Conservation (phyloP, 2,888 invertebrate species). For the Polymixis lichenea region DNA sequence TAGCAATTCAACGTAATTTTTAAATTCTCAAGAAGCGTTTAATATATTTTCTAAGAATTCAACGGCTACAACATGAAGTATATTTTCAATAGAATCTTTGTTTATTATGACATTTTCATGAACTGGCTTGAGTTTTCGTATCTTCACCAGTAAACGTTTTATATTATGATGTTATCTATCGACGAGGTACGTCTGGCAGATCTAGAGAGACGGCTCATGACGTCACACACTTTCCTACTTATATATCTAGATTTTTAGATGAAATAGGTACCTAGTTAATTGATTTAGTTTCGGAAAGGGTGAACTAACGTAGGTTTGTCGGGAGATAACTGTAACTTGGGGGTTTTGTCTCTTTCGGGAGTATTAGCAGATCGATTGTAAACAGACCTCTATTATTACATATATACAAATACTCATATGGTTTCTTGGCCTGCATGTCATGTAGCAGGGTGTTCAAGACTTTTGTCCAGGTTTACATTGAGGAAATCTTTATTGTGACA, state of each 20-base stretch:
- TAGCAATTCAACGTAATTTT: neutral
- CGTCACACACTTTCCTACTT: conserved; percentile 18
- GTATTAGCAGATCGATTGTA: conserved; percentile 12
- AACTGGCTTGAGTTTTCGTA: neutral
- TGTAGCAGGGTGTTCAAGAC: conserved; percentile 85
- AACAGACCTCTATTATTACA: neutral
- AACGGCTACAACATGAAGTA: neutral
- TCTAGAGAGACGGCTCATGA: conserved; percentile 21
- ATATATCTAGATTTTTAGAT: conserved; percentile 20
- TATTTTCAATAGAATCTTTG: conserved; percentile 13
- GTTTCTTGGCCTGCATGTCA: conserved; percentile 91
- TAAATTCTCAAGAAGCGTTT: no score
- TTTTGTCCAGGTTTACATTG: conserved; percentile 80
- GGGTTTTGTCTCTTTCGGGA: neutral
- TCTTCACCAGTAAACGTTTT: conserved; percentile 11
- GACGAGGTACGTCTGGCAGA: conserved; percentile 16
- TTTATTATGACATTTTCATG: conserved; percentile 6
- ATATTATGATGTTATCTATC: conserved; percentile 23
- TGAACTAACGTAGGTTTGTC: neutral
- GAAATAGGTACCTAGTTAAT: conserved; percentile 14
- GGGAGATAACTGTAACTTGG: neutral
- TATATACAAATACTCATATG: conserved; percentile 94
- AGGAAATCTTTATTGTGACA: conserved; percentile 91
- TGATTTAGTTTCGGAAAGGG: conserved; percentile 13
- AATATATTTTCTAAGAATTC: neutral